Base-by-base conservation (phyloP, 2,888 invertebrate species). In the Plemyria rubiginata region DNA sequence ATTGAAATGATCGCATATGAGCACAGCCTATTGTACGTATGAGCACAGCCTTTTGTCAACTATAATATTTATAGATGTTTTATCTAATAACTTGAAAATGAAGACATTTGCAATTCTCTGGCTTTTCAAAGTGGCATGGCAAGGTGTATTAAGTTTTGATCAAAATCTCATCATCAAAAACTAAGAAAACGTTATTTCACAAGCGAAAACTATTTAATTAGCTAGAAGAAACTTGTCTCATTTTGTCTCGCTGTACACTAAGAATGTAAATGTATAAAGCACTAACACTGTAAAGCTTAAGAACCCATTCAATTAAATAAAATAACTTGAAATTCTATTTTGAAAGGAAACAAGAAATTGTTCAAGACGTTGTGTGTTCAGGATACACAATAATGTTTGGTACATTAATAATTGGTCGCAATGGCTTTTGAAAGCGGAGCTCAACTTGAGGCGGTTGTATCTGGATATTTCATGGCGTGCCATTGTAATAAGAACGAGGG, bases 331-430 rank as follows among this genome's bases (percentile, higher is more conserved):
- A 53, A 53, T 65, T 56, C 29, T 15, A 65, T 60, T 61, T 60
- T 57, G 16, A 45, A 53, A 62, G 50, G 41, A 59, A 54, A 54
- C 64, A 63, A 60, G 60, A 59, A 60, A 60, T 64, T 54, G 59
- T 62, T 55, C 50, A 54, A 59, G 62, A 54, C 53, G 52, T 62
- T 63, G 57, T 60, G 41, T 63, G 49, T 49, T 54, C 52, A 60
- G 53, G 40, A 62, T 62, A 59, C 51, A 65, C 62, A 66, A 62
- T 64, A 65, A 52, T 66, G 62, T 66, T 67, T 66, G 54, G 57
- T 62, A 57, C 58, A 59, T 66, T 65, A 65, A 65, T 65, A 65
- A 68, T 61, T 66, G 61, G 57, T 63, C n/a, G 49, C 57, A 58
- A 54, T 52, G 36, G 56, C 49, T n/a, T 65, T 50, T 61, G 51